Conservation (phyloP, 92 coral and sea anemone species). For the Bergia sp. region DNA sequence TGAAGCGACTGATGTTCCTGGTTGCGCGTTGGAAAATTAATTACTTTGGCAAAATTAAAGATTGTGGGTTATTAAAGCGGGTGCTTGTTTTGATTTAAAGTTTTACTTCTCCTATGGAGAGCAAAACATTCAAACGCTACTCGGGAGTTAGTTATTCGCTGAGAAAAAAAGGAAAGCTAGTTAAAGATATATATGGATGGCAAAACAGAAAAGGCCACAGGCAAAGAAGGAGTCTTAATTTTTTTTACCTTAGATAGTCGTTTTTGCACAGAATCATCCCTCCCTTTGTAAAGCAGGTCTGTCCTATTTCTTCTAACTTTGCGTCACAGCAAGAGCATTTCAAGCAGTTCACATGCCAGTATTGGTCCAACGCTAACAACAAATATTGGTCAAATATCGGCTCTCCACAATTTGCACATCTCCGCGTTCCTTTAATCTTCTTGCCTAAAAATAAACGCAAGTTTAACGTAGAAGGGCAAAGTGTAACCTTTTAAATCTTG, state of each 20-base stretch:
- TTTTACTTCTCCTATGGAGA: not conserved
- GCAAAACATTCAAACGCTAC: not conserved
- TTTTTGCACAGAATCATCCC: slow-evolving; percentile 61
- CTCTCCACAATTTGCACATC: slow-evolving; percentile 63
- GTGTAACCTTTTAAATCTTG: not conserved
- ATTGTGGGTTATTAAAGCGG: slow-evolving; percentile 36
- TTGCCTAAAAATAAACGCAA: slow-evolving; percentile 33
- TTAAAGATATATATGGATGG: not conserved
- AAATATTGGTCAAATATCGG: slow-evolving; percentile 57
- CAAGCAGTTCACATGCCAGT: slow-evolving; percentile 67
- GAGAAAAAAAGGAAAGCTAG: not conserved
- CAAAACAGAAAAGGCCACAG: not conserved
- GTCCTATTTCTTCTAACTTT: slow-evolving; percentile 55
- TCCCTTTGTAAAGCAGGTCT: slow-evolving; percentile 60
- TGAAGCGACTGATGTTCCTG: slow-evolving; percentile 38
- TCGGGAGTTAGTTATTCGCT: not conserved
- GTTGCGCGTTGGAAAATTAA: slow-evolving; percentile 42
- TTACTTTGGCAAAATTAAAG: slow-evolving; percentile 48
- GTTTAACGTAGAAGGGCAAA: slow-evolving; percentile 15
- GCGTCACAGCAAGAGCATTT: slow-evolving; percentile 64
- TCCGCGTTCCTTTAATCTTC: slow-evolving; percentile 43
- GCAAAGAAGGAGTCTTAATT: not conserved
- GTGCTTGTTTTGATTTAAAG: slow-evolving; percentile 1
- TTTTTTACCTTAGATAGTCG: slow-evolving; percentile 56
- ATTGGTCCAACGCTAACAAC: slow-evolving; percentile 56